Percentiles rank a stretch among this genome's conserved stretches.
phyloP scores from a whole-genome alignment of 2,113 vertebrate genomes.

The Menura novaehollandiae region DNA sequence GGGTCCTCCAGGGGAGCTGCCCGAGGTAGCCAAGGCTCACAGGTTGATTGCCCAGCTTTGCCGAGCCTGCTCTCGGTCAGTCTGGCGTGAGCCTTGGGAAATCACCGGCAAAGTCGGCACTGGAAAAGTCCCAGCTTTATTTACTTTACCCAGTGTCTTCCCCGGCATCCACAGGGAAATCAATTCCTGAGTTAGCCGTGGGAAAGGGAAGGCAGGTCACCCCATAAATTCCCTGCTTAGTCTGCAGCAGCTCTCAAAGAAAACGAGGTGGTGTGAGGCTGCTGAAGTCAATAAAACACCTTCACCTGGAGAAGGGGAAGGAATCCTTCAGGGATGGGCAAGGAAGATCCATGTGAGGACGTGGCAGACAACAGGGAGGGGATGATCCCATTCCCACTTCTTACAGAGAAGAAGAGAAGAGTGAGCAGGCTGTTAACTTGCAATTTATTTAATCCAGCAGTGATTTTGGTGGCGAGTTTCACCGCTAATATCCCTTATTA shows the following conservation, averaged over 20 bases:
- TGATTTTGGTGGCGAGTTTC: background rate
- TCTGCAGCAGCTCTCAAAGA: background rate
- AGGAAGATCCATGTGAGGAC: background rate
- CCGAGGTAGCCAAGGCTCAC: rapidly evolving
- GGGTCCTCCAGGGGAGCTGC: background rate
- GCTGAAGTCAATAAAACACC: background rate
- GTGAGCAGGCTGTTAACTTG: too few relatives aligned
- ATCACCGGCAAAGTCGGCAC: background rate
- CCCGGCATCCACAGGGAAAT: rapidly evolving
- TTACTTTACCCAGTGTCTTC: rapidly evolving
- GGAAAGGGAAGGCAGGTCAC: background rate
- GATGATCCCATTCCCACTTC: background rate
- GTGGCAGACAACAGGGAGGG: background rate
- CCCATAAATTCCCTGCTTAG: background rate
- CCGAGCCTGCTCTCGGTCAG: background rate
- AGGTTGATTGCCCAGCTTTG: rapidly evolving
- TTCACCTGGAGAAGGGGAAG: background rate
- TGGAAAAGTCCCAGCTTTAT: rapidly evolving
- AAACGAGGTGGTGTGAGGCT: rapidly evolving
- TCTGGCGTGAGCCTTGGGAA: rapidly evolving
- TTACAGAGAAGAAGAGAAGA: background rate
- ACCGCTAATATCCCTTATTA: too few relatives aligned
- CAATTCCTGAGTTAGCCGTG: rapidly evolving
- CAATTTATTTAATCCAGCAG: background rate
- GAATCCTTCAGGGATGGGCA: background rate